Evolutionary conservation across 2,888 invertebrate genomes (phyloP).

Genomic region (Bursaphelenchus okinawaensis): DNA sequence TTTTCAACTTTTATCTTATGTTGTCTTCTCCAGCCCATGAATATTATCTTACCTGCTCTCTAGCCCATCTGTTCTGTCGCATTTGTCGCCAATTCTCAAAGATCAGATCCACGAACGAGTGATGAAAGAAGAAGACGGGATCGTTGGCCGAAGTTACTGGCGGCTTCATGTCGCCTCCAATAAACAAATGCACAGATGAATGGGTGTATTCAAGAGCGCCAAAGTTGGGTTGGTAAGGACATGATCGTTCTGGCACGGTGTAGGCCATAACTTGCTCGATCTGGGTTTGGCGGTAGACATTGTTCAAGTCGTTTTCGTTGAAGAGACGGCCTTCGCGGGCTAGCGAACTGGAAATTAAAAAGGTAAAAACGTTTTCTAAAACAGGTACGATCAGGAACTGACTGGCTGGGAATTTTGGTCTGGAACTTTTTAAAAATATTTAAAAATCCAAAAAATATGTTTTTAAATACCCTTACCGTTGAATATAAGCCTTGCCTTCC

Average conservation of each 20-base stretch:
- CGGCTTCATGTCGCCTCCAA: conserved; percentile 55
- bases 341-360: conserved; percentile 23
- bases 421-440: too few relatives aligned
- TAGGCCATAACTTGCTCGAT: conserved; percentile 52
- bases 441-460: too few relatives aligned
- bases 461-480: conserved; percentile 26
- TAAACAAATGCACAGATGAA: conserved; percentile 51
- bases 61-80: conserved; percentile 42
- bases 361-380: not conserved
- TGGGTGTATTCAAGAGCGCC: conserved; percentile 55
- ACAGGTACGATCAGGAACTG: too few relatives aligned
- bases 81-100: conserved; percentile 54
- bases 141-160: conserved; percentile 34
- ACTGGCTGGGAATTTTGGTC: too few relatives aligned
- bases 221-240: conserved; percentile 53
- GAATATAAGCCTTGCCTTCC: conserved; percentile 44
- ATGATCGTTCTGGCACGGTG: conserved; percentile 48
- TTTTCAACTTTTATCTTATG: too few relatives aligned
- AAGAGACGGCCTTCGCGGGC: conserved; percentile 44
- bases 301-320: conserved; percentile 46
- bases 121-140: conserved; percentile 49
- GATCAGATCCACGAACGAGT: conserved; percentile 52
- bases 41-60: conserved; percentile 44
- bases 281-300: conserved; percentile 44
- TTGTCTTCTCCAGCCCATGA: too few relatives aligned